Conservation (phyloP, 2,888 invertebrate species). For the Cheilosia scutellata region DNA sequence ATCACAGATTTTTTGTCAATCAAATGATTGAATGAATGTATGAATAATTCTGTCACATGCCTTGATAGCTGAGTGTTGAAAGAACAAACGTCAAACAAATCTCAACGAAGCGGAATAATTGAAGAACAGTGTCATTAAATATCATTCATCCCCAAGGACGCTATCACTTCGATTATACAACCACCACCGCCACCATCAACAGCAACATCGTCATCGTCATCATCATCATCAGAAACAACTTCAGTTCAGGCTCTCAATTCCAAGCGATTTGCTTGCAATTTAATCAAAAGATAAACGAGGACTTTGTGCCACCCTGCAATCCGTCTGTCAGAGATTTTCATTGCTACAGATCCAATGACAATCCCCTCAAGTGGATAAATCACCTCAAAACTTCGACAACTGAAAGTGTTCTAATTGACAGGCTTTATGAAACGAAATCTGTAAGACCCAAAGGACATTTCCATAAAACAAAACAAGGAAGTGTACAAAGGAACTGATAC, state of each 20-base stretch:
- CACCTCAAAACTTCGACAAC: slow-evolving; percentile 51
- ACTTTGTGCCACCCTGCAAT: slow-evolving; percentile 25
- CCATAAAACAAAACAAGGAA: slow-evolving; percentile 61
- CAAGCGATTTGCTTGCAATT: slow-evolving; percentile 71
- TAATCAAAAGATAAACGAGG: slow-evolving; percentile 60
- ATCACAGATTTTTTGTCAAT: slow-evolving; percentile 39
- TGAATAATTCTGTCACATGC: slow-evolving; percentile 52
- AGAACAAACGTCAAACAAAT: slow-evolving; percentile 62
- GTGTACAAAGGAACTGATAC: slow-evolving; percentile 51
- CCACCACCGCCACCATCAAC: slow-evolving; percentile 1
- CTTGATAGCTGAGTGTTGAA: neutral
- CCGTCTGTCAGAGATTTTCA: slow-evolving; percentile 15
- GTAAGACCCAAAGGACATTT: slow-evolving; percentile 64
- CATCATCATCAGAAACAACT: slow-evolving; percentile 52
- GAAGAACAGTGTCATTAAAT: slow-evolving; percentile 72
- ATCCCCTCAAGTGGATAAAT: slow-evolving; percentile 64
- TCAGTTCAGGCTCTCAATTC: slow-evolving; percentile 66
- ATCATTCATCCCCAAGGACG: slow-evolving; percentile 60
- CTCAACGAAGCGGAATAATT: slow-evolving; percentile 67
- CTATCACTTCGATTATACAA: slow-evolving; percentile 31
- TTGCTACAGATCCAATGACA: slow-evolving; percentile 20
- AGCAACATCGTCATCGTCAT: slow-evolving; percentile 28
- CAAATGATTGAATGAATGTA: slow-evolving; percentile 49
- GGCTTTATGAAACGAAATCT: slow-evolving; percentile 47
- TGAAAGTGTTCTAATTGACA: slow-evolving; percentile 68